A percentile compares a stretch with the other conserved stretches of the same genome.
Conservation (phyloP, 2,797 vertebrate genomes). For the Esox masquinongy region DNA sequence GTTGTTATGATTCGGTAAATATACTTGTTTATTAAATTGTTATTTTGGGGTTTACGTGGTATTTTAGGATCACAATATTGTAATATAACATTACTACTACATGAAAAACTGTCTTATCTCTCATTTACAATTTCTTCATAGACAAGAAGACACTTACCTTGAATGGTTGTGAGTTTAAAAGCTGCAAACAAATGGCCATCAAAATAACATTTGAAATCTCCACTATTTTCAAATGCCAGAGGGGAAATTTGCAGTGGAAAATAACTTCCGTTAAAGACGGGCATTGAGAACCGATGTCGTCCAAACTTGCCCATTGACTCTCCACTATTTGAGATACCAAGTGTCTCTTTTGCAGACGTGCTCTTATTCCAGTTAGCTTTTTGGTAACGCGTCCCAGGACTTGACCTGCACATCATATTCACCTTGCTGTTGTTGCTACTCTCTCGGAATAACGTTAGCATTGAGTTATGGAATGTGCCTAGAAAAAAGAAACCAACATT, state of each 20-base stretch:
- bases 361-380: conserved; percentile 13
- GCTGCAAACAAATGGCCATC: rapidly evolving
- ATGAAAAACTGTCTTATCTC: not conserved
- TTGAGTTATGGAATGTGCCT: rapidly evolving
- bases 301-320: not conserved
- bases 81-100: not conserved
- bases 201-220: conserved; percentile 22
- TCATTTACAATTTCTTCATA: not conserved
- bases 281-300: conserved; percentile 9
- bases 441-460: conserved; percentile 31
- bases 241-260: conserved; percentile 43
- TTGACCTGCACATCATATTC: conserved; percentile 17
- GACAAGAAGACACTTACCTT: conserved; percentile 23
- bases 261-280: not conserved
- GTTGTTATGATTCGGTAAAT: not conserved
- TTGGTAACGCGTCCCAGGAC: rapidly evolving
- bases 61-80: no score
- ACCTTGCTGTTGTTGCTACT: conserved; percentile 24
- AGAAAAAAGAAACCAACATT: not conserved
- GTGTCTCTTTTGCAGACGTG: not conserved
- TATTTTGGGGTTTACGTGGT: no score
- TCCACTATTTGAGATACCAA: not conserved
- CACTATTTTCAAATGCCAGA: conserved; percentile 34
- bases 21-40: no score
- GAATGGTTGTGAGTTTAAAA: conserved; percentile 15